Base-by-base conservation (phyloP, 2,888 invertebrate genomes). In the Diabrotica balteata region DNA sequence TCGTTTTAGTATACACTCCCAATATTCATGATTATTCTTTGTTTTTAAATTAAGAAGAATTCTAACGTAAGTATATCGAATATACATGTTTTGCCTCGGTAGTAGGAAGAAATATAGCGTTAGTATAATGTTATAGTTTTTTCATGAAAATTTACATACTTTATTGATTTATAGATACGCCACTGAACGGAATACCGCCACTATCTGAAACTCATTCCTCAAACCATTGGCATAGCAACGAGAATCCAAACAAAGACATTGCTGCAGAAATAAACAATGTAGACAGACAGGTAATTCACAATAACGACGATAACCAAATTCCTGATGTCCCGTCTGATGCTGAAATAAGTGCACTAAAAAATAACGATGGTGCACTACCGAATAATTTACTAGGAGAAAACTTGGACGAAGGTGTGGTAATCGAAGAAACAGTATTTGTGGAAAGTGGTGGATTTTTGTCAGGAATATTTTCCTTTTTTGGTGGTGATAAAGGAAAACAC, bases 361-460 rank as follows among this genome's bases (percentile, higher is more conserved):
- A 57, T 10, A 63, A 32, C 32, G 51, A 57, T 22, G 67, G 61
- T 22, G 11, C 58, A 42, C 42, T 59, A 7, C 45, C 55, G 8
- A 54, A 66, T 47, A 54, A 59, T 9, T 46, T 52, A 45, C 44
- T 59, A 45, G 51, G 22, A 43, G 52, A 66, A 32, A 57, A 52
- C 47, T 22, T 51, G 50, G 60, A 68, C 11, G 57, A 55, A 53
- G 59, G 63, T n/a, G 47, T 54, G n/a, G 59, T 60, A 50, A 32
- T 54, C 51, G 66, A 66, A 55, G 58, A 67, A 52, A 60, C 42
- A 9, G 42, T 51, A 22, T 7, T 59, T 9, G 43, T 60, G 60
- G 67, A 52, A 59, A 47, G 3, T 43, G 60, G 49, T 8, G 68
- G 70, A 45, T 10, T 69, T 51, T 55, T 70, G 9, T 66, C 67